Base-by-base conservation (phyloP, 2,797 vertebrate genomes). In the Galagoides demidoff region DNA sequence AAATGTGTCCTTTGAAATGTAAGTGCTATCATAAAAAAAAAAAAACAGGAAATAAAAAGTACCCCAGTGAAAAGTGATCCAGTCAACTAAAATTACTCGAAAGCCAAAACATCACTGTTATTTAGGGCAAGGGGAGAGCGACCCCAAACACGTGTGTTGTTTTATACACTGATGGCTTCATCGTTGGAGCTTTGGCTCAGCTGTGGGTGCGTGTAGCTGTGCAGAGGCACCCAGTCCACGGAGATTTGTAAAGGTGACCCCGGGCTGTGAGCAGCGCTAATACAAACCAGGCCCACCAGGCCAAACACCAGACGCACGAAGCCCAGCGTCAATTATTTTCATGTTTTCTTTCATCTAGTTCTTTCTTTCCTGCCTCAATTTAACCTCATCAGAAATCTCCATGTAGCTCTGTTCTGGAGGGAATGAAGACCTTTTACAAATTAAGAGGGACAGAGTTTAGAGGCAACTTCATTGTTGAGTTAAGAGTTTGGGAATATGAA, bases 341-440 rank as follows among this genome's bases (percentile, higher is more conserved):
- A 71, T 23, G 57, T 34, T 37, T 81, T 43, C 57, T 79, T 79
- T 59, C n/a, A 37, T 79, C n/a, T 37, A 57, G 23, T 59, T 52
- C 57, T 29, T 64, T 85, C 61, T 66, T n/a, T 0, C 31, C 20
- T 52, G 27, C 43, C 29, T 31, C 43, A 49, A 70, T 89, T 78
- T 76, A 74, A 90, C 68, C 43, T 78, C 79, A 92, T 71, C 71
- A 61, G 37, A 77, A 85, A 92, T 25, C 49, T 64, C 57, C 83
- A 86, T 71, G 68, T 39, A 52, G 83, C 68, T 79, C 81, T 86
- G 70, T 85, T 85, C 78, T 59, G 91, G 74, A 71, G 55, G 55
- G 77, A 77, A 74, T 31, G 68, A 93, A 94, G 82, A 83, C 66
- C 8, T 29, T n/a, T 57, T 31, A 94, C 95, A 70, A 90, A 90